Conservation (phyloP, 2,888 invertebrate species). For the Apamea sordens region DNA sequence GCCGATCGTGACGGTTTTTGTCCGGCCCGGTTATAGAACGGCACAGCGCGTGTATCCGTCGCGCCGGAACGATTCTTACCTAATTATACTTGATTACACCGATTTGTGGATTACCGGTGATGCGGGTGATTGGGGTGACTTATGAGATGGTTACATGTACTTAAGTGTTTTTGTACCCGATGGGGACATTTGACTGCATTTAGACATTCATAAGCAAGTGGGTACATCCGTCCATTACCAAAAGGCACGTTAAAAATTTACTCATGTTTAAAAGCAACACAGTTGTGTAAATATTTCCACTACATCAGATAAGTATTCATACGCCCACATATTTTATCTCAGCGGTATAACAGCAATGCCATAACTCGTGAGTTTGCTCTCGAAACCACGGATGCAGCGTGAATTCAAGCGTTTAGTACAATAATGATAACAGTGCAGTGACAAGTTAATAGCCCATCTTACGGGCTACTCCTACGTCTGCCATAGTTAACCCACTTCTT, state of each 20-base stretch:
- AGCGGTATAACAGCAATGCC: slow-evolving; percentile 15
- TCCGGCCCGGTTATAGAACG: slow-evolving; percentile 64
- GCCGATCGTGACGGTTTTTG: slow-evolving; percentile 65
- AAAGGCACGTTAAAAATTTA: neutral
- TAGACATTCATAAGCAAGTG: slow-evolving; percentile 1
- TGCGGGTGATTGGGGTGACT: slow-evolving; percentile 25
- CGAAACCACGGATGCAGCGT: slow-evolving; percentile 15
- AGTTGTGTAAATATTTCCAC: slow-evolving; percentile 18
- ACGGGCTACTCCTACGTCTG: slow-evolving; percentile 39
- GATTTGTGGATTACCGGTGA: slow-evolving; percentile 47
- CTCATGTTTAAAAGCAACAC: neutral
- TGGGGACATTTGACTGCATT: neutral
- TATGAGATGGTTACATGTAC: neutral
- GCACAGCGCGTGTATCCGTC: slow-evolving; percentile 61
- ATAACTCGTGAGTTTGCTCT: slow-evolving; percentile 23
- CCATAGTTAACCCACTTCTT: slow-evolving; percentile 54
- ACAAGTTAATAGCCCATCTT: slow-evolving; percentile 53
- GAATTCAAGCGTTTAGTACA: slow-evolving; percentile 31
- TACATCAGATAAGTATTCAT: slow-evolving; percentile 6
- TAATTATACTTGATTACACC: slow-evolving; percentile 56
- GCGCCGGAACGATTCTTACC: slow-evolving; percentile 62
- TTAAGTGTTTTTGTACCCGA: neutral
- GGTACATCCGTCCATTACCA: slow-evolving; percentile 18
- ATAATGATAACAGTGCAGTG: slow-evolving; percentile 39
- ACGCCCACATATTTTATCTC: slow-evolving; percentile 34